Evolutionary conservation across 1,140 invertebrate genomes (phyloP), one percentile per base, ranked within the genome.

Genomic region (Drosophila tropicalis): DNA sequence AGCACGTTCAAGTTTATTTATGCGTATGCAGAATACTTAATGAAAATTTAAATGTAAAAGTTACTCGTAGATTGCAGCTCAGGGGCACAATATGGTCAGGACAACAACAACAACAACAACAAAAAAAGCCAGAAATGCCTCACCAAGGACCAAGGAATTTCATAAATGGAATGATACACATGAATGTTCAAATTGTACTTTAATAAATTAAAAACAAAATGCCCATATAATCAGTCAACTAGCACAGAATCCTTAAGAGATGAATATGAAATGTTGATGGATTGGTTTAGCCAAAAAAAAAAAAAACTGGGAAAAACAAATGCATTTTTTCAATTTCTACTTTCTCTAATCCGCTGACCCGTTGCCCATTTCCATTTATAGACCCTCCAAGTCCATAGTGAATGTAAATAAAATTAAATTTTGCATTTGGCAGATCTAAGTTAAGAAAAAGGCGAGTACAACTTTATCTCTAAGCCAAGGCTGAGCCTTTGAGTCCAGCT

Each of bases 11-110:
- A 87, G 82, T 87, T 90, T 90, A 90, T 90, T 90, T 90, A 90
- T 90, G 87, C 87, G 87, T 83, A 90, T 90, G 87, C 87, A 81
- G 87, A 89, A 87, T 87, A 89, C 84, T 89, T 89, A 89, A 89
- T 89, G 85, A 89, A 89, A 89, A 90, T 90, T 90, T 90, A 90
- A 90, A 90, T 89, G 85, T 81, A 85, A 89, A 89, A 89, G 81
- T 89, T 89, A 89, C 84, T 90, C 77, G 64, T 73, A 79, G 75
- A 82, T 76, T 68, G 81, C 74, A 58, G 67, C 39, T 66, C 25
- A 15, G 44, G 44, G 56, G 39, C 25, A 13, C 5, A 22, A 39
- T 17, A 22, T 29, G 58, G 58, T 61, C 58, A 61, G 36, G 29
- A 29, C 29, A 29, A 25, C 22, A 25, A 25, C n/a, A 25, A 25